A percentile compares a stretch with the other conserved stretches of the same genome.
phyloP scores from a whole-genome alignment of 92 coral and sea anemone species.

The Montipora capitata region DNA sequence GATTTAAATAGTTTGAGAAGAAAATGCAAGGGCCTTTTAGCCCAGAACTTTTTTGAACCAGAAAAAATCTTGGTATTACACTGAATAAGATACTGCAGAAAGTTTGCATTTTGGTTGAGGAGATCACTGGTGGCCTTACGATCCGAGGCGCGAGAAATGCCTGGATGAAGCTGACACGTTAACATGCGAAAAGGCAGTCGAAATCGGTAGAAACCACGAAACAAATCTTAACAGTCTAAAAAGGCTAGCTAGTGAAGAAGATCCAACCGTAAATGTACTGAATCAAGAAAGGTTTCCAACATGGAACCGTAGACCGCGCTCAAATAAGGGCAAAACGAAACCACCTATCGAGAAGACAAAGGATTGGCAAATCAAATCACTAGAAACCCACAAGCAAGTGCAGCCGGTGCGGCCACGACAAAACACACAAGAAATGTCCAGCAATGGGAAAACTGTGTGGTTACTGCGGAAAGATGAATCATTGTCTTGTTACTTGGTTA shows the following conservation, averaged over 20 bases:
- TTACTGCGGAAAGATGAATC: not conserved
- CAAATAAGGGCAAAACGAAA: not conserved
- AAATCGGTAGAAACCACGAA: conserved; percentile 2
- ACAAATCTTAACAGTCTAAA: conserved; percentile 13
- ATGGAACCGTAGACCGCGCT: not conserved
- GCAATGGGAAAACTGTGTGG: not conserved
- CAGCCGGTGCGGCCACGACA: too few species aligned
- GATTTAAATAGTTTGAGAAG: too few species aligned
- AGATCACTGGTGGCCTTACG: too few species aligned
- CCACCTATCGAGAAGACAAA: not conserved
- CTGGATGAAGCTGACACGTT: not conserved
- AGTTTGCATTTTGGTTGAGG: too few species aligned
- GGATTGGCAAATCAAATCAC: too few species aligned
- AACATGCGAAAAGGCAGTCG: conserved; percentile 10
- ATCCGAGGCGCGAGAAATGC: conserved; percentile 5
- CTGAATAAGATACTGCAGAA: too few species aligned
- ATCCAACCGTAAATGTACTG: not conserved
- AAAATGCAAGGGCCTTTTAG: too few species aligned
- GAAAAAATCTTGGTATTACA: too few species aligned
- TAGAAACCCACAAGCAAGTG: too few species aligned
- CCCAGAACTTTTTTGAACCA: too few species aligned
- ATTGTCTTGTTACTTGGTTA: too few species aligned
- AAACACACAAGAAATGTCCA: not conserved
- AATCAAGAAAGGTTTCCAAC: not conserved
- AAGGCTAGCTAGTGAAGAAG: conserved; percentile 26